Percentiles rank a stretch among this genome's conserved stretches.
Evolutionary conservation across 2,797 vertebrate species (phyloP).

Genomic region (Arnoldichthys spilopterus): DNA sequence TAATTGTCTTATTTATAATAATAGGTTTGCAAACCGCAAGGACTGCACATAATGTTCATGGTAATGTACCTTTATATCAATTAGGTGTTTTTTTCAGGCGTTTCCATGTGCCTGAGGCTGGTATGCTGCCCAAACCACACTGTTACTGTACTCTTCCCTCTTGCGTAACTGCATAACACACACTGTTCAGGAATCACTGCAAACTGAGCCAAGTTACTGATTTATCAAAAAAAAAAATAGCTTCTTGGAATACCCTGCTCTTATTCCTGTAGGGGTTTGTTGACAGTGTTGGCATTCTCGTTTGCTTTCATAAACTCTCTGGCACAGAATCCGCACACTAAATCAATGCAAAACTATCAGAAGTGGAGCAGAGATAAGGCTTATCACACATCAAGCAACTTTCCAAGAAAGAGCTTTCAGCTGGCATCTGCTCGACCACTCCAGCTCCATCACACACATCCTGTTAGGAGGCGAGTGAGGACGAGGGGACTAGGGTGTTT

Average conservation of each 20-base stretch:
- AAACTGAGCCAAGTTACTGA: slow-evolving; percentile 9
- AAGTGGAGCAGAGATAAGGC: slow-evolving; percentile 31
- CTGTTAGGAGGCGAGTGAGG: slow-evolving; percentile 28
- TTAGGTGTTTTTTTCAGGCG: neutral
- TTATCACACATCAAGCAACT: slow-evolving; percentile 44
- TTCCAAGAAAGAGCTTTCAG: slow-evolving; percentile 42
- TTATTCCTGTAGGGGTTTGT: neutral
- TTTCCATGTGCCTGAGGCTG: neutral
- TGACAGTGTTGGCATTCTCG: slow-evolving; percentile 17
- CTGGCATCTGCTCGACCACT: slow-evolving; percentile 21
- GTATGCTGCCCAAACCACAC: neutral
- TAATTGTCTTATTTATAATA: neutral
- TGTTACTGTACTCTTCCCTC: neutral
- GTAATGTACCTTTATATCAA: neutral
- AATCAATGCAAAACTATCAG: slow-evolving; percentile 19
- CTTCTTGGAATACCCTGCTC: neutral
- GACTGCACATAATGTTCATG: neutral
- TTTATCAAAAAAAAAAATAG: slow-evolving; percentile 13
- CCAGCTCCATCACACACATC: slow-evolving; percentile 30
- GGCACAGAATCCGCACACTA: slow-evolving; percentile 2
- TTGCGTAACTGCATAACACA: neutral
- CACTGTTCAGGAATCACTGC: slow-evolving; percentile 7
- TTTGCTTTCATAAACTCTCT: slow-evolving; percentile 2
- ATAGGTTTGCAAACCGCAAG: neutral
- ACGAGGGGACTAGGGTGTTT: slow-evolving; percentile 12